phyloP scores from a whole-genome alignment of 2,797 vertebrate species.

The Gambelia wislizenii region DNA sequence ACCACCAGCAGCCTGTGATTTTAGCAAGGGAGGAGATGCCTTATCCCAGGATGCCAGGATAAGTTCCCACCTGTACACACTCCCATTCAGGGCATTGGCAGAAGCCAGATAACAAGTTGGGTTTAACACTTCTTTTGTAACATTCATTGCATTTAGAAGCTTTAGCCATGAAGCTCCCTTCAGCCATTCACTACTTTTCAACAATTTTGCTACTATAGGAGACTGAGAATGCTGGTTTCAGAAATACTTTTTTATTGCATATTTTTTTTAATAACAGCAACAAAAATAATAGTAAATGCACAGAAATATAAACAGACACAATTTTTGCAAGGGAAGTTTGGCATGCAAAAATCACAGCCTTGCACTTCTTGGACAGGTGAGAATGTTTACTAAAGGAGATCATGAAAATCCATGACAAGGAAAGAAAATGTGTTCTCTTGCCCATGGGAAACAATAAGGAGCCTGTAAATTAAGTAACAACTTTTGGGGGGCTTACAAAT shows the following conservation, averaged over 20 bases:
- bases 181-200: background rate
- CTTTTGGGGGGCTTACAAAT: slow-evolving; percentile 31
- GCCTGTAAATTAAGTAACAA: slow-evolving; percentile 52
- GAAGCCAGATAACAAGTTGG: no score
- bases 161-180: background rate
- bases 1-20: background rate
- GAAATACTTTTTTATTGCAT: background rate
- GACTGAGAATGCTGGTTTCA: background rate
- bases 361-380: slow-evolving; percentile 35
- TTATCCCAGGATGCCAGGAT: background rate
- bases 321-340: background rate
- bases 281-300: background rate
- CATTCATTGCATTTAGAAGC: no score
- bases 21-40: background rate
- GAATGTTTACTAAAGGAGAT: slow-evolving; percentile 40
- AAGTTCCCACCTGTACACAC: no score
- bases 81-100: no score
- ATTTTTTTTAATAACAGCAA: background rate
- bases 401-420: slow-evolving; percentile 19
- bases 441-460: background rate
- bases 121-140: background rate
- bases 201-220: background rate
- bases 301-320: background rate
- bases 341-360: background rate
- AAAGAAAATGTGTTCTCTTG: slow-evolving; percentile 20